These are phyloP conservation scores for Rostratula benghalensis DNA, from an alignment of 2,113 vertebrate genomes.

Conservation along the genomic window DNA sequence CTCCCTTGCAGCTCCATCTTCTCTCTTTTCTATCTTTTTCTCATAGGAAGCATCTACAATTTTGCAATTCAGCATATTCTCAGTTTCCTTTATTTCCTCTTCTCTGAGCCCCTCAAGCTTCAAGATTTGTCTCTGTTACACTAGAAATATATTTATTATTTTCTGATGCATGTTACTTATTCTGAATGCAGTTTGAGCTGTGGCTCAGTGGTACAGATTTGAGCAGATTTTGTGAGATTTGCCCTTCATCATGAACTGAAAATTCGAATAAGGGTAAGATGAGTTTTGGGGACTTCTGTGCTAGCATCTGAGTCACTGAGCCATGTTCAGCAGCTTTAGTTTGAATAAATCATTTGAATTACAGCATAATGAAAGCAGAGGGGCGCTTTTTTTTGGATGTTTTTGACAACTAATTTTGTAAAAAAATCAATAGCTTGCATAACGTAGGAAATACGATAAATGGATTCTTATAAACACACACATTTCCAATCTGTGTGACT, in stretches of 20 bases:
- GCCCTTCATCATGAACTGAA: background rate
- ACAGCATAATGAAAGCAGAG: background rate
- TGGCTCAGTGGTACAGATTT: background rate
- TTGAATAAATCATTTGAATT: slow-evolving; percentile 2
- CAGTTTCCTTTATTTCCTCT: background rate
- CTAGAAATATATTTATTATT: background rate
- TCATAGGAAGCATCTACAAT: background rate
- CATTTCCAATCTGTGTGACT: background rate
- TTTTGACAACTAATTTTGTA: background rate
- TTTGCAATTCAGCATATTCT: background rate
- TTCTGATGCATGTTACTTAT: background rate
- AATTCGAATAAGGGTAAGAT: background rate
- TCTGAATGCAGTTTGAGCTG: background rate
- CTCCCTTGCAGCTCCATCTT: background rate
- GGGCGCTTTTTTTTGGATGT: background rate
- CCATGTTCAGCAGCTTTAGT: background rate
- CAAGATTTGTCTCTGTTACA: background rate
- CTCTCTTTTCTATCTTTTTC: background rate
- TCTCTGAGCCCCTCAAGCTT: background rate
- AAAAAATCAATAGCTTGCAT: background rate
- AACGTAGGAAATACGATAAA: background rate
- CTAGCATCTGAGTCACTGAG: background rate
- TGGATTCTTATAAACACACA: background rate
- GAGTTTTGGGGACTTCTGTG: background rate
- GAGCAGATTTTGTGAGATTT: background rate